Base-by-base conservation (phyloP, 2,113 vertebrate genomes). In the Lophochroa leadbeateri region DNA sequence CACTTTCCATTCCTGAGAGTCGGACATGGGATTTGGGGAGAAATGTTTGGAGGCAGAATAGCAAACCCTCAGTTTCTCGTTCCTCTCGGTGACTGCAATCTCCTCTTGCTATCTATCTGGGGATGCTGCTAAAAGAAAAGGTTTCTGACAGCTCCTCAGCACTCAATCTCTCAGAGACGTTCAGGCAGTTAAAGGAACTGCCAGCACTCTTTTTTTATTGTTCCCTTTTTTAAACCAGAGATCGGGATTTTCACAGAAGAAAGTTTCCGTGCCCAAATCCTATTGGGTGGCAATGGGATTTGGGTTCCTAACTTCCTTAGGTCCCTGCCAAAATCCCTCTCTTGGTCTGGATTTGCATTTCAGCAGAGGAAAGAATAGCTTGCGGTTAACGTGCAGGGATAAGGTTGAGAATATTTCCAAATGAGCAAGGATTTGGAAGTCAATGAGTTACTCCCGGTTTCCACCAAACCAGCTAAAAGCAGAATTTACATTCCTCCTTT, bases 131-230 rank as follows among this genome's bases (percentile, higher is more conserved):
- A 27, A 28, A 67, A 55, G 60, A 74, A 72, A 67, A 69, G 86
- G 53, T 72, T 28, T 75, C 53, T 88, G 89, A 52, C 94, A 94
- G 86, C 89, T 94, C 86, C 68, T 88, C 82, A 69, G 60, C 75
- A 23, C 82, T 70, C 86, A 28, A 25, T 61, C 88, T 27, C 50
- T 2, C 39, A 29, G 82, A 70, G 50, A 52, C 27, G 20, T 37
- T 70, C 89, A 31, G 41, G 23, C 46, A 67, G 79, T 46, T 44
- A 60, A 35, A 63, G 79, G 67, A 78, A 13, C 24, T 82, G 79
- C 70, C 82, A 82, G 89, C 25, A 18, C 43, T 35, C 58, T 14
- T 55, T 27, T 49, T 44, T 86, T 17, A 35, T 58, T 35, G 57
- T 24, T 58, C 57, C 57, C 57, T 37, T 52, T 37, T 29, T 25